Evolutionary conservation across 2,113 vertebrate genomes (phyloP).

Genomic region (Nothobranchius kuhntae): DNA sequence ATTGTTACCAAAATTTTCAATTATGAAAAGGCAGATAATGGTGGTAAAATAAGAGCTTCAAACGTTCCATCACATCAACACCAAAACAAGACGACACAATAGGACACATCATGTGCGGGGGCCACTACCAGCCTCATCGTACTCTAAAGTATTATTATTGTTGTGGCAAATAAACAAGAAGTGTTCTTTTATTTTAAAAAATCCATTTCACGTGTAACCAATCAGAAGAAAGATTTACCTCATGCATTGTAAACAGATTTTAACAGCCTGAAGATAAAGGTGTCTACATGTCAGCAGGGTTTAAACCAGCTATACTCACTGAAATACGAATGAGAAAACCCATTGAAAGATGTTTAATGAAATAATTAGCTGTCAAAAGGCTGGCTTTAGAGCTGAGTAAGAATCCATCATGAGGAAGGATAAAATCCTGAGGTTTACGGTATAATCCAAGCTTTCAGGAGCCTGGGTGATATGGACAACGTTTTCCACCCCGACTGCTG

Average conservation of each 20-base stretch:
- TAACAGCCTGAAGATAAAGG: conserved; percentile 34
- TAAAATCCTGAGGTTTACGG: conserved; percentile 67
- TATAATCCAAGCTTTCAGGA: conserved; percentile 62
- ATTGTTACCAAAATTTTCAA: no score
- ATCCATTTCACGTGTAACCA: no score
- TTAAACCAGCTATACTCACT: conserved; percentile 49
- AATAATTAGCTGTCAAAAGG: conserved; percentile 79
- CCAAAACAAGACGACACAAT: no score
- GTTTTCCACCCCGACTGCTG: conserved; percentile 45
- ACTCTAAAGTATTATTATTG: no score
- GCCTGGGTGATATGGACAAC: conserved; percentile 47
- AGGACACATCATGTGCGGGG: no score
- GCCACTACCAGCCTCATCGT: no score
- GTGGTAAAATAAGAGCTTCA: no score
- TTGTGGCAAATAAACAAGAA: no score
- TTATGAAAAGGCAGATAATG: no score
- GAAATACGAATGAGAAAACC: conserved; percentile 60
- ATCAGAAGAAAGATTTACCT: conserved; percentile 26
- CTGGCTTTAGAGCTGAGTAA: conserved; percentile 51
- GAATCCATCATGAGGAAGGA: conserved; percentile 68
- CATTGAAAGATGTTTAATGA: conserved; percentile 61
- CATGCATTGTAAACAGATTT: conserved; percentile 33
- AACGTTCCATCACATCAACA: no score
- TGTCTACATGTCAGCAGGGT: conserved; percentile 43
- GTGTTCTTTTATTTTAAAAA: no score